Base-by-base conservation (phyloP, 1,140 invertebrate species). In the Ladona fulva region DNA sequence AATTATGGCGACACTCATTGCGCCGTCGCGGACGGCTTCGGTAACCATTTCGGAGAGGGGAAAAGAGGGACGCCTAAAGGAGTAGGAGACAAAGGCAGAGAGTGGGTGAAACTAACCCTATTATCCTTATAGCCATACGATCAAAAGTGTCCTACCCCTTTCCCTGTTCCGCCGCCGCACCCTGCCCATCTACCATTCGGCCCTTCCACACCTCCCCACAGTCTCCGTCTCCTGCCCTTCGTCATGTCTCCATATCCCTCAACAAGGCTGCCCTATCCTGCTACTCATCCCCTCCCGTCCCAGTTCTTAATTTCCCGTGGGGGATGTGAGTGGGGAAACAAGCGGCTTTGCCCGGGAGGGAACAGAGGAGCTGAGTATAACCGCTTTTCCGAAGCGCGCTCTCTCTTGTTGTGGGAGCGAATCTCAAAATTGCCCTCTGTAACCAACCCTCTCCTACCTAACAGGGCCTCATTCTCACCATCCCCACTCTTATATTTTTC, bases 401-500 rank as follows among this genome's bases (percentile, higher is more conserved):
- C 52, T 22, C 14, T 37, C 29, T 37, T 37, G 29, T 37, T 66
- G 52, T 22, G 52, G 52, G 52, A 19, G 52, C 8, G 52, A 66
- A 66, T 66, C 52, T 66, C 52, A 66, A 66, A 66, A 66, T 66
- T 66, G 52, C 52, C 52, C 52, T 66, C 52, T 22, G 14, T 22
- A 16, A 16, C 52, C 52, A 16, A 75, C 29, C 29, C 74, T 75
- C 74, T 22, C 74, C 24, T 22, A 19, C 22, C 42, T 42, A 10
- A 84, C 84, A 78, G 44, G 10, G 44, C 44, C 44, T 52, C 44
- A 52, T 82, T 82, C 6, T 77, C 85, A 7, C 79, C 81, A 11
- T 84, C 82, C 78, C 81, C 82, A 24, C 85, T 83, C 77, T 79
- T 83, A 42, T 80, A 80, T 44, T 85, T 12, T 12, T 74, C 74